A percentile compares a stretch with the other conserved stretches of the same genome.
These are phyloP conservation scores for Globicephala melas DNA, from an alignment of 2,113 vertebrate species.

Conservation along the genomic window DNA sequence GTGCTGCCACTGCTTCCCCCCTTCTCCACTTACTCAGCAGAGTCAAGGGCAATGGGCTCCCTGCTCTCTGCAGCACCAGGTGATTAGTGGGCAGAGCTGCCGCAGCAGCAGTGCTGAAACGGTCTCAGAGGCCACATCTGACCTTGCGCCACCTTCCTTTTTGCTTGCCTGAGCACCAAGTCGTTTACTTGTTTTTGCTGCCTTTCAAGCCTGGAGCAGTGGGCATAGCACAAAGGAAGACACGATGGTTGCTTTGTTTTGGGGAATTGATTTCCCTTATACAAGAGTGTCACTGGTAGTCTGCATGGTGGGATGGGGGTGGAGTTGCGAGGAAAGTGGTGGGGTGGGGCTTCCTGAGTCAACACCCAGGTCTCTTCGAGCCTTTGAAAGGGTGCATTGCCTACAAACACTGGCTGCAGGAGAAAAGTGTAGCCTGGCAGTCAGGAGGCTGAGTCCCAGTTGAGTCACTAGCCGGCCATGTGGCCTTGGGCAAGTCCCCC, in stretches of 20 bases:
- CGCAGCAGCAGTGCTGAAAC: fast-evolving
- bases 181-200: neutral
- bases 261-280: neutral
- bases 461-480: neutral
- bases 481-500: neutral
- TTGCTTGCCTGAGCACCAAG: slow-evolving; percentile 38
- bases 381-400: neutral
- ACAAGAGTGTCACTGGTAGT: neutral
- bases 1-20: neutral
- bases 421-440: neutral
- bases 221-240: neutral
- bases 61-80: neutral
- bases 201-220: neutral
- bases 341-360: neutral
- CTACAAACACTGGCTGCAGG: neutral
- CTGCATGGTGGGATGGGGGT: neutral
- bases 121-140: neutral
- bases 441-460: neutral
- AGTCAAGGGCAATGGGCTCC: neutral
- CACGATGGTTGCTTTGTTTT: neutral
- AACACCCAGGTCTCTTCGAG: neutral
- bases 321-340: neutral
- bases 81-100: neutral
- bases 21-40: neutral
- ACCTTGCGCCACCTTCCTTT: slow-evolving; percentile 46